Base-by-base conservation (phyloP, 2,888 invertebrate species). In the Cantharis rufa region DNA sequence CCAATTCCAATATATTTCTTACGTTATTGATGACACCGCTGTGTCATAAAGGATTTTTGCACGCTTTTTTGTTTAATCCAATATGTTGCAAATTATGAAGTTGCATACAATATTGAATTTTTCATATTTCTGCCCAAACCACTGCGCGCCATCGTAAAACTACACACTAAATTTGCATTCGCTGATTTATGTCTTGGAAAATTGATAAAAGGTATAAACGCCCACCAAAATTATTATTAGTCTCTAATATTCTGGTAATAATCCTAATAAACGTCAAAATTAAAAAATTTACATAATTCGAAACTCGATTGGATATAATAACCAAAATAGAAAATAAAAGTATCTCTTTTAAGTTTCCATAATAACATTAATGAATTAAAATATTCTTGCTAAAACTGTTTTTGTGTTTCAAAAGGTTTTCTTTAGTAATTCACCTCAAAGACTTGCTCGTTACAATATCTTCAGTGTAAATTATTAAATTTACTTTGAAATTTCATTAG, bases 1-100 rank as follows among this genome's bases (percentile, higher is more conserved):
- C 70, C 77, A 71, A 79, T 75, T 79, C 77, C 75, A 75, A 78
- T 78, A 78, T 71, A 74, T 74, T 77, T 74, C 75, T 69, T 69
- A 66, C 73, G 71, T 69, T 76, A 74, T 74, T 78, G 78, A 78
- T 74, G 76, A 74, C 71, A 74, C 62, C 62, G 69, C 71, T 76
- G 78, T 76, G 76, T 73, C 76, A 76, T 78, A 21, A 63, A 71
- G 64, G 71, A 76, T 78, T 75, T 73, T 21, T 70, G 64, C 71
- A 70, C 72, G 16, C 63, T 64, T 71, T 75, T 71, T 71, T 70
- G 21, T 21, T 63, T 63, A 48, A 48, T 48, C 48, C 48, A 48
- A 48, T 48, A 48, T 48, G 48, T 48, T 48, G 48, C 48, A 48
- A 48, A 48, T 48, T 48, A 48, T 48, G 48, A 48, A 48, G 4